phyloP scores from a whole-genome alignment of 2,888 invertebrate species.

The Drosophila ochracea region DNA sequence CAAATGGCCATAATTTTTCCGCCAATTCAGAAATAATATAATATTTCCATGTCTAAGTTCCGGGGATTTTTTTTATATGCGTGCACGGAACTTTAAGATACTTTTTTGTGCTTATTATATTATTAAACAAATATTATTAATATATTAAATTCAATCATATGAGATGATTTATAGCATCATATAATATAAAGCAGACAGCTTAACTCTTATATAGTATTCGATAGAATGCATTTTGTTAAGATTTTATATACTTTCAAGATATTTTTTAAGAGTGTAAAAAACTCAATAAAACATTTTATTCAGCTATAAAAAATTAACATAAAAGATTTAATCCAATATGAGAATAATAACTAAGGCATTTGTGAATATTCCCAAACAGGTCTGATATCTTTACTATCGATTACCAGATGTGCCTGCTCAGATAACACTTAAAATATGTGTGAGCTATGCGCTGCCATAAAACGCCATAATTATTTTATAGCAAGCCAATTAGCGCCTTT shows the following conservation, averaged over 20 bases:
- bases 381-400: background rate
- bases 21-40: background rate
- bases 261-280: background rate
- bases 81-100: too few relatives aligned
- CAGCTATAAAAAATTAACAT: background rate
- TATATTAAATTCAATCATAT: background rate
- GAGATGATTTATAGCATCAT: too few relatives aligned
- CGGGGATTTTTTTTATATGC: background rate
- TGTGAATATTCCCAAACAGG: background rate
- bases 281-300: background rate
- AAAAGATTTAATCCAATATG: too few relatives aligned
- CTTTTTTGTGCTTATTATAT: too few relatives aligned
- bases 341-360: background rate
- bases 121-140: background rate
- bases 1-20: background rate
- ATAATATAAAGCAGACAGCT: background rate
- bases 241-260: too few relatives aligned
- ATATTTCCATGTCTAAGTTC: background rate
- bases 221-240: background rate
- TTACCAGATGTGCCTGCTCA: background rate
- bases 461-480: constrained; percentile 58
- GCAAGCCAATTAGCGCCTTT: constrained; percentile 43
- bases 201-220: background rate
- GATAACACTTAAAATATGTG: constrained; percentile 1
- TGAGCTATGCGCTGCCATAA: constrained; percentile 23